phyloP scores from a whole-genome alignment of 1,140 invertebrate species.

The Meloidogyne floridensis region DNA sequence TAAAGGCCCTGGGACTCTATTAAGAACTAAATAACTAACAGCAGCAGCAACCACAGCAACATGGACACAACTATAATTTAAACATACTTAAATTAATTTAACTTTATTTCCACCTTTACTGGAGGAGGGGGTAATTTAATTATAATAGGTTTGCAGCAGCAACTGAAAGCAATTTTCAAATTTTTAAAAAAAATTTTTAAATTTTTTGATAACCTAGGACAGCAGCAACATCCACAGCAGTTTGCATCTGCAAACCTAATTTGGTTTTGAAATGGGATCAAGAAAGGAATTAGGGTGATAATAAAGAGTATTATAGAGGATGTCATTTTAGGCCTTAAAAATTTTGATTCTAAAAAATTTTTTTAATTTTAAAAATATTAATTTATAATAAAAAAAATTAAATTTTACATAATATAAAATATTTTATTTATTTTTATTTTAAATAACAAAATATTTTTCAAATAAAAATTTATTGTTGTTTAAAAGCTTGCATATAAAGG shows the following conservation, averaged over 20 bases:
- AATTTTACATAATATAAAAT: not conserved
- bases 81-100: not conserved
- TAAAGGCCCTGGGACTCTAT: no score
- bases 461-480: not conserved
- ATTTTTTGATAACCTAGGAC: slow-evolving; percentile 11
- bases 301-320: not conserved
- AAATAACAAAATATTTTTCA: not conserved
- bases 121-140: slow-evolving; percentile 37
- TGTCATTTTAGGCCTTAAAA: slow-evolving; percentile 12
- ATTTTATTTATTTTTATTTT: no score
- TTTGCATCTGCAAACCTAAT: slow-evolving; percentile 25
- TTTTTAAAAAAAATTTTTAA: not conserved
- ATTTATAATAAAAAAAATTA: no score
- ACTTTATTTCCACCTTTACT: not conserved
- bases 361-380: not conserved
- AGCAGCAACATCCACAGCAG: slow-evolving; percentile 36
- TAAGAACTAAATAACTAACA: slow-evolving; percentile 13
- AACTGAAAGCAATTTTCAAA: slow-evolving; percentile 12
- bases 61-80: slow-evolving; percentile 28
- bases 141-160: slow-evolving; percentile 40
- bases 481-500: not conserved
- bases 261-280: slow-evolving; percentile 12
- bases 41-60: slow-evolving; percentile 24
- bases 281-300: not conserved
- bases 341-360: not conserved